These are phyloP conservation scores for Baccha elongata DNA, from an alignment of 2,888 invertebrate genomes.

Conservation along the genomic window DNA sequence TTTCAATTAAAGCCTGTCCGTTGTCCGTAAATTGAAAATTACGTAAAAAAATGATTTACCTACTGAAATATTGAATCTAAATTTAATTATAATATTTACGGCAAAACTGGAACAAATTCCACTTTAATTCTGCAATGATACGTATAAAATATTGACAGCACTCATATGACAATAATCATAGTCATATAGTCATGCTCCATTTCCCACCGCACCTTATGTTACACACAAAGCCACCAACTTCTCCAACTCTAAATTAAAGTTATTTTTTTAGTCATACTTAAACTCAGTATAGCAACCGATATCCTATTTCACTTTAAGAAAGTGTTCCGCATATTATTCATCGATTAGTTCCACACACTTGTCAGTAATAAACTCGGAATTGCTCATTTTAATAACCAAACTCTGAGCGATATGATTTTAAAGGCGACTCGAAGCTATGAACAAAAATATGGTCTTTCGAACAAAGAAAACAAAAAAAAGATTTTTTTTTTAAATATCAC, in stretches of 20 bases:
- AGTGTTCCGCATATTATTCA: constrained; percentile 46
- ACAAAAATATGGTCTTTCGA: constrained; percentile 24
- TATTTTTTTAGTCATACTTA: constrained; percentile 30
- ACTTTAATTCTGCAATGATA: too few relatives aligned
- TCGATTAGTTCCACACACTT: constrained; percentile 72
- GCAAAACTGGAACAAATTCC: not conserved
- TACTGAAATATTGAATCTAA: too few relatives aligned
- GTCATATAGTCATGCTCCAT: constrained; percentile 2
- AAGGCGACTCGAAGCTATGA: constrained; percentile 42
- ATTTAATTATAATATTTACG: not conserved
- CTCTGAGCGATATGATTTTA: constrained; percentile 24
- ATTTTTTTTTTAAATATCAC: constrained; percentile 15
- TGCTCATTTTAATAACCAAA: constrained; percentile 58
- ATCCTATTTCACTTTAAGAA: constrained; percentile 27
- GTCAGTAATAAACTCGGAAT: constrained; percentile 62
- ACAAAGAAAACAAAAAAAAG: constrained; percentile 22
- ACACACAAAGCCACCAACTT: not conserved
- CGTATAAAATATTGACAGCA: not conserved
- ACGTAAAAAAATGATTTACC: too few relatives aligned
- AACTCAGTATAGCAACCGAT: constrained; percentile 14
- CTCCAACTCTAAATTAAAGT: not conserved
- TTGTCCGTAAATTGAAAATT: too few relatives aligned
- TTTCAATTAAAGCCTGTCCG: too few relatives aligned
- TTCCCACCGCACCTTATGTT: not conserved
- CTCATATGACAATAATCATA: not conserved